Evolutionary conservation across 2,797 vertebrate species (phyloP).

Genomic region (Benthosema pterotum): DNA sequence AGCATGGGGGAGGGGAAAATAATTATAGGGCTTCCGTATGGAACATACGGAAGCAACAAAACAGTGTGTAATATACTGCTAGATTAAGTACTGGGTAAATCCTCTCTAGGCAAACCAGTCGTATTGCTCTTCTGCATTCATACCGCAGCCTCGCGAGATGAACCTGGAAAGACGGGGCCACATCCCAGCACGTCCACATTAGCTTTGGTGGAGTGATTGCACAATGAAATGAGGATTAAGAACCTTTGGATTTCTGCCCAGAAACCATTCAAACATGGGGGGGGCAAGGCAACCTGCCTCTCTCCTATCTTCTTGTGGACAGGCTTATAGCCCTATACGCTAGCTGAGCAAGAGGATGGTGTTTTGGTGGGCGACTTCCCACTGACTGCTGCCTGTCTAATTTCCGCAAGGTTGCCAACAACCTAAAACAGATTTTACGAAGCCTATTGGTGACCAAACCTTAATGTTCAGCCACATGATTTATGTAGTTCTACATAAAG

Average conservation of each 20-base stretch:
- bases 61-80: background rate
- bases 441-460: conserved; percentile 36
- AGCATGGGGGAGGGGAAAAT: too few relatives aligned
- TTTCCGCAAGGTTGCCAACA: conserved; percentile 33
- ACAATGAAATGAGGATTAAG: conserved; percentile 77
- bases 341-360: conserved; percentile 37
- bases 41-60: conserved; percentile 6
- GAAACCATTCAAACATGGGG: conserved; percentile 63
- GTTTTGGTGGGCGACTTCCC: conserved; percentile 17
- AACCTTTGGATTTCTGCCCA: conserved; percentile 70
- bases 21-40: conserved; percentile 2
- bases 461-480: conserved; percentile 48
- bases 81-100: background rate
- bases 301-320: conserved; percentile 30
- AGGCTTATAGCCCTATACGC: conserved; percentile 24
- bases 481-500: conserved; percentile 1
- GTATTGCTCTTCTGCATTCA: conserved; percentile 18
- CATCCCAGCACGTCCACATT: conserved; percentile 64
- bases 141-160: conserved; percentile 38
- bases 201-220: conserved; percentile 69
- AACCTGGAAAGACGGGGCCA: conserved; percentile 42
- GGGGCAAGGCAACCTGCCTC: conserved; percentile 61
- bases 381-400: conserved; percentile 22
- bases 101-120: conserved; percentile 9
- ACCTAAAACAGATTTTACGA: background rate